A percentile compares a stretch with the other conserved stretches of the same genome.
Evolutionary conservation across 1,140 invertebrate species (phyloP).

Genomic region (Leptopilina clavipes): DNA sequence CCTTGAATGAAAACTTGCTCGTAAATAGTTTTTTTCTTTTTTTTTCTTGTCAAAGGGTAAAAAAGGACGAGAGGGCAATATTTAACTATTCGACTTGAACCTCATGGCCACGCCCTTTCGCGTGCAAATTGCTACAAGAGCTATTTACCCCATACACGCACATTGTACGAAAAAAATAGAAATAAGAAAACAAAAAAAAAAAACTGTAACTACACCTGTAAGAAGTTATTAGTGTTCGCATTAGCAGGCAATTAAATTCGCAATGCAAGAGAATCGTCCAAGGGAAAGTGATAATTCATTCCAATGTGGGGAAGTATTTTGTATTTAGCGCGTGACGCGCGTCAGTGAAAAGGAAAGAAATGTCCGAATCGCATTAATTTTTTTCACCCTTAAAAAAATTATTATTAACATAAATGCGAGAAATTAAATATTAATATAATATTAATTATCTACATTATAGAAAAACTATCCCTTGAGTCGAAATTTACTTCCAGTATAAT

Average conservation of each 20-base stretch:
- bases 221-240: conserved; percentile 33
- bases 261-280: not conserved
- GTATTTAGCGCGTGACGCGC: not conserved
- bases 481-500: too few relatives aligned
- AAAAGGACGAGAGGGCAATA: conserved; percentile 39
- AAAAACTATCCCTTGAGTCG: too few relatives aligned
- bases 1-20: conserved; percentile 11
- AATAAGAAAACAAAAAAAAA: not conserved
- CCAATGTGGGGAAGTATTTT: conserved; percentile 10
- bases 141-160: conserved; percentile 37
- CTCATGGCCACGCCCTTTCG: conserved; percentile 58
- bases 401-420: too few relatives aligned
- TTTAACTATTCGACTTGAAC: conserved; percentile 60
- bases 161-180: conserved; percentile 4
- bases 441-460: too few relatives aligned
- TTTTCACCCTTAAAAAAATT: not conserved
- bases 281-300: conserved; percentile 16
- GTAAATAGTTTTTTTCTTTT: not conserved
- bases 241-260: conserved; percentile 41
- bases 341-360: not conserved
- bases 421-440: too few relatives aligned
- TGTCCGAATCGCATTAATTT: not conserved
- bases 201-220: not conserved
- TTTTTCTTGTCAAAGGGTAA: not conserved
- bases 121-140: conserved; percentile 50